Evolutionary conservation across 2,888 invertebrate species (phyloP), one percentile per base, ranked within the genome.

Genomic region (Bombyx huttoni): DNA sequence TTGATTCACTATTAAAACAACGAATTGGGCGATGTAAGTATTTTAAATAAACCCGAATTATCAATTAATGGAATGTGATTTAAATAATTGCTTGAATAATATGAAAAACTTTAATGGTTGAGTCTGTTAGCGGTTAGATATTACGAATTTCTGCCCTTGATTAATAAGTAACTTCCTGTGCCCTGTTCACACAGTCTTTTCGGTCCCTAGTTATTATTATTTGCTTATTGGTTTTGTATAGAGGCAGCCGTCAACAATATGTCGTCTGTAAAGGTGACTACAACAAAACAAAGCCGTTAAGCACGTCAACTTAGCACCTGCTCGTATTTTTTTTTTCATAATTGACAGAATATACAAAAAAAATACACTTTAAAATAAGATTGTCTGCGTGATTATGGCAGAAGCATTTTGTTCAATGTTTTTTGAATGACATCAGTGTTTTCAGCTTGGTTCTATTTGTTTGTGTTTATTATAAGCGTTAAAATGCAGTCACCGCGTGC

Each of bases 401-500:
- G 13, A 50, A 50, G 10, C 24, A 24, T 24, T 24, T 24, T 24
- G 24, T 24, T 24, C 24, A 48, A 50, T 47, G 61, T 70, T 67
- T 64, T 74, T 75, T 73, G 63, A 73, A 78, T 78, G 73, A 67
- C 74, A 70, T 74, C 68, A 62, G 69, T 75, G 73, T 75, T 71
- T 69, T 68, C 78, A 78, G 76, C 78, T 78, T 79, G 78, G 76
- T 80, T 83, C 81, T 85, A 84, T 86, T 88, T 88, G 81, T 88
- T 86, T 88, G 85, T 87, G 77, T 88, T 87, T 86, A 84, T 84
- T 82, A 84, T 84, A 81, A 79, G 78, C 81, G 83, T 74, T 82
- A 79, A 83, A 87, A 87, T 88, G 87, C 87, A 87, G 86, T 87
- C 87, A 87, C 86, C 86, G 87, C 86, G 75, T 84, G 86, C 87